phyloP scores from a whole-genome alignment of 92 coral and sea anemone genomes.

The Zoanthus gigantus region DNA sequence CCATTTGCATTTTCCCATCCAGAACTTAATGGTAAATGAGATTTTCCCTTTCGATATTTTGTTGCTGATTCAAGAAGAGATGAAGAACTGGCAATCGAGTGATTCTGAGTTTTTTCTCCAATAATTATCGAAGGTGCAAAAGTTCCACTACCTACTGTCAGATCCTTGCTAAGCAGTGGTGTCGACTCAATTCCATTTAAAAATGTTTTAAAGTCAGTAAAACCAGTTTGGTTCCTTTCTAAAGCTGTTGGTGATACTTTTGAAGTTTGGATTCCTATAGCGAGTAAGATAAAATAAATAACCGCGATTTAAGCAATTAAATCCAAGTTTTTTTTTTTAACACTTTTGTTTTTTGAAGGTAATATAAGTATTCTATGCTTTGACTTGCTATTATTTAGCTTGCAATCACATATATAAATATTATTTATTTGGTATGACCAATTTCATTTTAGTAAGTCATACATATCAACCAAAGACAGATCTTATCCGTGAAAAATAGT shows the following conservation, averaged over 20 bases:
- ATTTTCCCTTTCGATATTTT: not conserved
- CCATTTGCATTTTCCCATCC: not conserved
- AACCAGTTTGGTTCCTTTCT: not conserved
- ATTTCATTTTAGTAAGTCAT: too few species aligned
- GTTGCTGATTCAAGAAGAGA: not conserved
- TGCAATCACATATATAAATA: too few species aligned
- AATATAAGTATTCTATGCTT: too few species aligned
- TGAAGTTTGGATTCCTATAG: conserved; percentile 20
- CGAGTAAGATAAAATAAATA: not conserved
- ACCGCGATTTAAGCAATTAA: too few species aligned
- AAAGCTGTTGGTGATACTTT: not conserved
- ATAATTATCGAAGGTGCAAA: not conserved
- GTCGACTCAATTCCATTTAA: not conserved
- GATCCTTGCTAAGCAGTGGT: not conserved
- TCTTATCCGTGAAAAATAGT: too few species aligned
- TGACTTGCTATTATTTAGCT: too few species aligned
- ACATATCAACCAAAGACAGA: too few species aligned
- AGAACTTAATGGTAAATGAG: not conserved
- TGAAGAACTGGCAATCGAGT: not conserved
- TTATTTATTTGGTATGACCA: too few species aligned
- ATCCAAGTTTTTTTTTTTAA: too few species aligned
- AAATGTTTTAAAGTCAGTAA: not conserved
- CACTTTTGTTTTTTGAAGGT: too few species aligned
- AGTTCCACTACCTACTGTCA: not conserved
- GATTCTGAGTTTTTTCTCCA: not conserved